phyloP scores from a whole-genome alignment of 2,113 vertebrate species.

The Lophura nycthemera region DNA sequence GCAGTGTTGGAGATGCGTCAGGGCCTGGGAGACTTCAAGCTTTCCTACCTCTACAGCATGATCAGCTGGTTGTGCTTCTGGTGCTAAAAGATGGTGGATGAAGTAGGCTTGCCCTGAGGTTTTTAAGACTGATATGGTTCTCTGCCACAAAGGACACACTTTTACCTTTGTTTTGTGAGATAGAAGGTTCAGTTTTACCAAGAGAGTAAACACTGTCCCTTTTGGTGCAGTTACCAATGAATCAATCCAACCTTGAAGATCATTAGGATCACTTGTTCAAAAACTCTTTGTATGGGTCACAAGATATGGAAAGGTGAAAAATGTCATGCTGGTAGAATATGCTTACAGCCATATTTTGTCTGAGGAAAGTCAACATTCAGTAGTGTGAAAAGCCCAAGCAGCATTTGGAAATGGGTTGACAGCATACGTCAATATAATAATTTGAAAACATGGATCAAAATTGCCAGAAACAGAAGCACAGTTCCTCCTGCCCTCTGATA shows the following conservation, averaged over 20 bases:
- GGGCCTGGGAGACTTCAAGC: not conserved
- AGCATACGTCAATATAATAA: accelerated
- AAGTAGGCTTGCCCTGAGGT: not conserved
- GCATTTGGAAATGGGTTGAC: not conserved
- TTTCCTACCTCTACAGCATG: not conserved
- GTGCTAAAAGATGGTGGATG: not conserved
- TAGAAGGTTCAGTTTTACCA: not conserved
- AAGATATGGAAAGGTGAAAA: not conserved
- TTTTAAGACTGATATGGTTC: not conserved
- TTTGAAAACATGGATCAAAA: not conserved
- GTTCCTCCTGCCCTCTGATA: not conserved
- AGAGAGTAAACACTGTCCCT: not conserved
- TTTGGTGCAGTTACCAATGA: not conserved
- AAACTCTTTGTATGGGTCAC: not conserved
- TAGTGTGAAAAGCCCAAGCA: not conserved
- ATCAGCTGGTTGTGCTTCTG: not conserved
- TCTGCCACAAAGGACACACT: not conserved
- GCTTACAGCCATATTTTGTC: not conserved
- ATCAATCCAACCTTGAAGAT: not conserved
- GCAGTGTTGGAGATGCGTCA: not conserved
- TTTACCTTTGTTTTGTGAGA: not conserved
- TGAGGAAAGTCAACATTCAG: not conserved
- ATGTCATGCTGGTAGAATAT: not conserved
- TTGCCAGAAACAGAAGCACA: not conserved
- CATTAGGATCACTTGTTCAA: not conserved